A percentile compares a stretch with the other conserved stretches of the same genome.
Conservation (phyloP, 2,113 vertebrate species). For the Prionailurus bengalensis region DNA sequence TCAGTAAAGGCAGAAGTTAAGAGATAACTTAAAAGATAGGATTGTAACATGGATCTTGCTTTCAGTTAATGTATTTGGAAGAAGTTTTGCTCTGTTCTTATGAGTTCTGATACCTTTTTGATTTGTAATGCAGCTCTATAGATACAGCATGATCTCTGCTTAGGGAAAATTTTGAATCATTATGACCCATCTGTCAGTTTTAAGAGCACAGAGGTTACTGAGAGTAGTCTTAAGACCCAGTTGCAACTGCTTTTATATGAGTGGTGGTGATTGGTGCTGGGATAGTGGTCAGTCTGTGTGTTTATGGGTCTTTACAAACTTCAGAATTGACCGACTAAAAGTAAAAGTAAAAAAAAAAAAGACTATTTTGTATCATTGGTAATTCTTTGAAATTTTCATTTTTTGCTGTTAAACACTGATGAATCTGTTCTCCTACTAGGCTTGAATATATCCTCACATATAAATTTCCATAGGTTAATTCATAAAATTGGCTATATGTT, state of each 20-base stretch:
- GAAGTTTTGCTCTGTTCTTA: slow-evolving; percentile 20
- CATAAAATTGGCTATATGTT: slow-evolving; percentile 16
- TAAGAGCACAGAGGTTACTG: not conserved
- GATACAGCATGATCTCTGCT: not conserved
- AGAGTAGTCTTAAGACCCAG: not conserved
- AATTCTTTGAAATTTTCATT: slow-evolving; percentile 32
- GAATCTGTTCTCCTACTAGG: not conserved
- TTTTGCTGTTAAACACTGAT: slow-evolving; percentile 20
- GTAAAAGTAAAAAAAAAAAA: not conserved
- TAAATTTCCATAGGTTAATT: slow-evolving; percentile 34
- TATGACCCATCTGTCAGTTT: not conserved
- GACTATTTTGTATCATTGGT: not conserved
- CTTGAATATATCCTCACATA: not conserved
- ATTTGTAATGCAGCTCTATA: not conserved
- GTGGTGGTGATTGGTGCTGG: not conserved
- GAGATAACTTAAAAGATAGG: not conserved
- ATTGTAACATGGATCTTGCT: not conserved
- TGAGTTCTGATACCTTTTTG: not conserved
- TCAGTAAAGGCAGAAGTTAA: slow-evolving; percentile 15
- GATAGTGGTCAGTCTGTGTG: not conserved
- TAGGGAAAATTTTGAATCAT: slow-evolving; percentile 10
- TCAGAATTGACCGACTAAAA: slow-evolving; percentile 44
- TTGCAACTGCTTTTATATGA: not conserved
- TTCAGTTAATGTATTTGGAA: slow-evolving; percentile 13
- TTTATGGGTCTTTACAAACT: slow-evolving; percentile 37